These are phyloP conservation scores for Temnothorax unifasciatus DNA, from an alignment of 2,888 invertebrate species.

Conservation along the genomic window DNA sequence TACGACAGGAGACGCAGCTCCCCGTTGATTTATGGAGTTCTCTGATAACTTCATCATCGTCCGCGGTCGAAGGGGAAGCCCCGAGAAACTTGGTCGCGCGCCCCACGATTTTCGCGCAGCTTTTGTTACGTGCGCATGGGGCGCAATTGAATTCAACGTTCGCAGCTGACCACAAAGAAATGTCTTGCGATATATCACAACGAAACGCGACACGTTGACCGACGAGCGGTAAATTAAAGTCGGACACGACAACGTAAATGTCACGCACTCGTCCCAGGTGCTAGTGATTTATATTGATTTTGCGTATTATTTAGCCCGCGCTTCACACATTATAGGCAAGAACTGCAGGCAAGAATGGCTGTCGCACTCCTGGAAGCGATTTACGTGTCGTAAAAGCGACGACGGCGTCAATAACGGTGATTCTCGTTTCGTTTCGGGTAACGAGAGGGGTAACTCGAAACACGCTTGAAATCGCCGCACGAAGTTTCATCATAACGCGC, in stretches of 20 bases:
- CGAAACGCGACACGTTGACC: conserved; percentile 38
- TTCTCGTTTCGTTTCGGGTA: conserved; percentile 24
- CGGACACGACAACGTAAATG: conserved; percentile 36
- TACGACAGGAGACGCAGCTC: background rate
- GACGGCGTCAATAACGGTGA: conserved; percentile 20
- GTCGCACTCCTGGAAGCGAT: conserved; percentile 24
- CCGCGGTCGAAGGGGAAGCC: background rate
- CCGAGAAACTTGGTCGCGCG: background rate
- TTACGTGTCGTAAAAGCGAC: conserved; percentile 42
- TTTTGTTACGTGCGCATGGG: background rate
- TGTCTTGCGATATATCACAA: conserved; percentile 49
- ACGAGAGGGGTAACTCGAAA: background rate
- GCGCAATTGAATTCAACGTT: conserved; percentile 33
- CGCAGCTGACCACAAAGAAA: conserved; percentile 36
- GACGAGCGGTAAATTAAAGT: conserved; percentile 56
- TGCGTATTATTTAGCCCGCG: conserved; percentile 32
- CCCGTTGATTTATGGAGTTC: conserved; percentile 14
- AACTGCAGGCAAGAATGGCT: background rate
- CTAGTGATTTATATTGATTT: conserved; percentile 54
- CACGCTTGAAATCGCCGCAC: background rate
- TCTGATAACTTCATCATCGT: conserved; percentile 31
- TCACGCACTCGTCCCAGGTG: conserved; percentile 25
- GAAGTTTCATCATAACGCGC: background rate
- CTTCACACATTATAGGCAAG: conserved; percentile 30
- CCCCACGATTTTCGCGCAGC: conserved; percentile 18